Base-by-base conservation (phyloP, 2,113 vertebrate species). In the Austrofundulus limnaeus region DNA sequence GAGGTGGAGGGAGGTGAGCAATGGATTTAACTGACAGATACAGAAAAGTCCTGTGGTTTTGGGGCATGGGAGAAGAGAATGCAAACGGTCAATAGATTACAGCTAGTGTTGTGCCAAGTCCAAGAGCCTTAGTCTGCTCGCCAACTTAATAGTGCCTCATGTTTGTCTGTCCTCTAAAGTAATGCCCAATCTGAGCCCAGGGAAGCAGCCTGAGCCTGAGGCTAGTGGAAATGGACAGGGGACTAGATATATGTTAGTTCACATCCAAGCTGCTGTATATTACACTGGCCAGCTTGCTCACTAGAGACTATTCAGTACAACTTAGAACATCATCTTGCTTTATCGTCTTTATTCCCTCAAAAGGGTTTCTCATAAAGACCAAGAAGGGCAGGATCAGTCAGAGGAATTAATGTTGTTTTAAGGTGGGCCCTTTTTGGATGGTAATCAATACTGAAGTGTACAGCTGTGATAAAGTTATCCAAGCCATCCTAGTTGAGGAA, bases 81-180 rank as follows among this genome's bases (percentile, higher is more conserved):
- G 70, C 81, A 88, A 87, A 79, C 80, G 77, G 81, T 90, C 86
- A 87, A 87, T 89, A 87, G 86, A 89, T 90, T 86, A 85, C 79
- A 75, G 75, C 77, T 31, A 57, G 84, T 43, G 79, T 81, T 63
- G 78, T 85, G 84, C 81, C 78, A 45, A 68, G 82, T 84, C 81
- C 75, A 80, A 61, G 55, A 61, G 70, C 74, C 68, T 83, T 72
- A 77, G 64, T 80, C 86, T 90, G 67, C 72, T 57, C 15, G 81
- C 85, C 84, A 87, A 87, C 88, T 77, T 87, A 87, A 90, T 84
- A 86, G 84, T 55, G 82, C 77, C 84, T 89, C 84, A 82, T 87
- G 84, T 89, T 87, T 88, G 79, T 85, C 87, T 88, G 86, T 88
- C 85, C 85, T 88, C 75, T 85, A 84, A 88, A 87, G 87, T 85